Evolutionary conservation across 1,140 invertebrate species (phyloP).

Genomic region (Micrasema longulum): DNA sequence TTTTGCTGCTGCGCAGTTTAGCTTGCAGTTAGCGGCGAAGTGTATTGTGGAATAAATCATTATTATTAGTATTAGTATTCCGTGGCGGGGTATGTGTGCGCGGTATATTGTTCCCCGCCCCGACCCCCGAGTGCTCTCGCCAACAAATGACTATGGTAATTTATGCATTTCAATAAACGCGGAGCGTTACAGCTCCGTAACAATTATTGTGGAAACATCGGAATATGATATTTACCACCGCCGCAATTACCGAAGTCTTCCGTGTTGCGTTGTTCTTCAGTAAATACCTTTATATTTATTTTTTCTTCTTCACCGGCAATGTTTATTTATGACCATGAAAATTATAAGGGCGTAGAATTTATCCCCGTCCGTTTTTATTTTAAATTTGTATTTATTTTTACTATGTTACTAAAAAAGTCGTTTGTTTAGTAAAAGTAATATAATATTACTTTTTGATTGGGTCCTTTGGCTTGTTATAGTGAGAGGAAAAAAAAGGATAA

Average conservation of each 20-base stretch:
- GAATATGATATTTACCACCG: constrained; percentile 10
- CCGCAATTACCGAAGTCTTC: neutral
- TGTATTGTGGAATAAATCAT: no score
- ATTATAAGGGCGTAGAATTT: no score
- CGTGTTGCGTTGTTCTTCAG: neutral
- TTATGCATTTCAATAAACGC: constrained; percentile 27
- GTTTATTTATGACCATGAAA: no score
- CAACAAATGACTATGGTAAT: constrained; percentile 20
- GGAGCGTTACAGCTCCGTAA: constrained; percentile 10
- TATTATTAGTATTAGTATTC: no score
- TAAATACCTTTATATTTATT: neutral
- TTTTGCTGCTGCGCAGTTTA: no score
- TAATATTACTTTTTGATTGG: no score
- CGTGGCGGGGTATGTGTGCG: neutral
- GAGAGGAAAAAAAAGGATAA: no score
- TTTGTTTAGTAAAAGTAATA: no score
- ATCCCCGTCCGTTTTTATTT: neutral
- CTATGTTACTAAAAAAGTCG: no score
- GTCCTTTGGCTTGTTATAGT: no score
- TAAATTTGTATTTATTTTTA: neutral
- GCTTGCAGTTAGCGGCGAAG: no score
- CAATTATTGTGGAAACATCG: constrained; percentile 29
- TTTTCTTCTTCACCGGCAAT: neutral
- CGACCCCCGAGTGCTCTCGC: neutral
- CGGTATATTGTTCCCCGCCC: neutral